Conservation (phyloP, 2,113 vertebrate species). For the Daboia siamensis region DNA sequence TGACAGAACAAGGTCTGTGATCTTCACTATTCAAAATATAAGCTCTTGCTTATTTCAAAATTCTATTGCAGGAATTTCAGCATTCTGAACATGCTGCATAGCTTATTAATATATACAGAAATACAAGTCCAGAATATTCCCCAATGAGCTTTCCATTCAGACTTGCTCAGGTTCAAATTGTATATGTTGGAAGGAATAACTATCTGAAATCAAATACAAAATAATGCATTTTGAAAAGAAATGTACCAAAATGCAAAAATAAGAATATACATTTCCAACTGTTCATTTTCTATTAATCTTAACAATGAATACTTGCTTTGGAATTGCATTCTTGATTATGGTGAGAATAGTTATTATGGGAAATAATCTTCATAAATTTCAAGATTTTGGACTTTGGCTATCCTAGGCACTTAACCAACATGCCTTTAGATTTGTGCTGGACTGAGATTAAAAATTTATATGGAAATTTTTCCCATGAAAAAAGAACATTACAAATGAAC, state of each 20-base stretch:
- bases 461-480: not conserved
- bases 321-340: not conserved
- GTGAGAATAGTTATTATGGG: not conserved
- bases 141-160: slow-evolving; percentile 48
- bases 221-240: not conserved
- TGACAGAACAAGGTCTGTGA: slow-evolving; percentile 54
- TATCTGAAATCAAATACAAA: slow-evolving; percentile 1
- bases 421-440: not conserved
- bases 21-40: slow-evolving; percentile 56
- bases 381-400: not conserved
- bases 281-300: not conserved
- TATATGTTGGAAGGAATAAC: slow-evolving; percentile 41
- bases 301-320: not conserved
- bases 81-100: slow-evolving; percentile 36
- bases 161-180: slow-evolving; percentile 43
- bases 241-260: not conserved
- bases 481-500: not conserved
- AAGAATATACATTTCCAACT: not conserved
- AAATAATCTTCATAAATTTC: not conserved
- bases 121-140: slow-evolving; percentile 54
- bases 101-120: slow-evolving; percentile 61
- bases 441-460: not conserved
- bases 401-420: not conserved
- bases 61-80: slow-evolving; percentile 42
- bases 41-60: slow-evolving; percentile 57